phyloP scores from a whole-genome alignment of 2,113 vertebrate species.

The Corapipo altera region DNA sequence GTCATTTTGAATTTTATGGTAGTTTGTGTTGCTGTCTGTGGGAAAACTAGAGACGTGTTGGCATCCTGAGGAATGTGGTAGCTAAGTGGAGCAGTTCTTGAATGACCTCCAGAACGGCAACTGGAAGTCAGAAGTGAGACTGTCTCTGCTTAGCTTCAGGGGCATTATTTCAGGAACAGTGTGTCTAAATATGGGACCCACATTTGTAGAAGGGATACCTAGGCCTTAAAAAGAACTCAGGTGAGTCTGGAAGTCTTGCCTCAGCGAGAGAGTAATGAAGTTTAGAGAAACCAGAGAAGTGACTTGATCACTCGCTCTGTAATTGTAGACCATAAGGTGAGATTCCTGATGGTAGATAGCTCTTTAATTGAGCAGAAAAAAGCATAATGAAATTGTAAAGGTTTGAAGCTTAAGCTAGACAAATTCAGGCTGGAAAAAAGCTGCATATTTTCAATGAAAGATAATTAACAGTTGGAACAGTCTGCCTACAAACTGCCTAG shows the following conservation, averaged over 20 bases:
- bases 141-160: background rate
- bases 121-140: background rate
- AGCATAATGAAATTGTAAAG: conserved; percentile 35
- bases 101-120: background rate
- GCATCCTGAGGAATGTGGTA: background rate
- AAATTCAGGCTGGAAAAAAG: conserved; percentile 13
- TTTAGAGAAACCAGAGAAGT: background rate
- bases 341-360: conserved; percentile 15
- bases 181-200: background rate
- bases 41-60: background rate
- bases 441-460: background rate
- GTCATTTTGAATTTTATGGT: background rate
- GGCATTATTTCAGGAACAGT: background rate
- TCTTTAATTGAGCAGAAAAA: conserved; percentile 55
- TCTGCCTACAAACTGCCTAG: background rate
- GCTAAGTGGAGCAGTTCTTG: background rate
- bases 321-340: background rate
- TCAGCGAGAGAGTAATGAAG: conserved; percentile 10
- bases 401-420: background rate
- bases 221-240: background rate
- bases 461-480: background rate
- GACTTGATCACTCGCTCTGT: background rate
- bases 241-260: background rate
- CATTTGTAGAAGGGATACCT: background rate
- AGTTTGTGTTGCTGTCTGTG: background rate